Percentiles rank a stretch among this genome's conserved stretches.
Conservation (phyloP, 2,113 vertebrate species). For the Acanthisitta chloris region DNA sequence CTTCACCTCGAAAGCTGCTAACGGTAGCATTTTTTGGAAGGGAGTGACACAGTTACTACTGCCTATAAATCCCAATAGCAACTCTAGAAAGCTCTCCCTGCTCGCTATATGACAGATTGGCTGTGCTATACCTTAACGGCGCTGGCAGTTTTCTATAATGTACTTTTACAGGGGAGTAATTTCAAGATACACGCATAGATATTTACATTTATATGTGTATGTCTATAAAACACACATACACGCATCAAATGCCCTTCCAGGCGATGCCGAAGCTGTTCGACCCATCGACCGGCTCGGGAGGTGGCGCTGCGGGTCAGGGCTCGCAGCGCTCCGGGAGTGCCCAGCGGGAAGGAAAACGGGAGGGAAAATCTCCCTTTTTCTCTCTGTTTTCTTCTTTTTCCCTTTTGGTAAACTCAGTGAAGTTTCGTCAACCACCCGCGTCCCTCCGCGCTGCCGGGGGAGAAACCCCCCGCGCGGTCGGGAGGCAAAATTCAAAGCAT, state of each 20-base stretch:
- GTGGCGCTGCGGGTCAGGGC: neutral
- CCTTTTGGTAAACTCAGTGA: neutral
- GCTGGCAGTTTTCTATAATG: neutral
- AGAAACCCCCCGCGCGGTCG: neutral
- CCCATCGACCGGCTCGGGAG: neutral
- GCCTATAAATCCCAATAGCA: neutral
- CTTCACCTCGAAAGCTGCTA: neutral
- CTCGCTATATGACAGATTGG: fast-evolving
- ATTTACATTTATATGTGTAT: fast-evolving
- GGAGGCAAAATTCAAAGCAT: neutral
- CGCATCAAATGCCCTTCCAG: too few relatives aligned
- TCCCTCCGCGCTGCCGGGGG: neutral
- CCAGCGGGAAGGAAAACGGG: fast-evolving
- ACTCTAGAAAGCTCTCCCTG: neutral
- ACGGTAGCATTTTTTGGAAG: neutral
- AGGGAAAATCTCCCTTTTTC: fast-evolving
- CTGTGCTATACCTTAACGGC: fast-evolving
- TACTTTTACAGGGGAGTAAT: neutral
- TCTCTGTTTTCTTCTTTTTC: too few relatives aligned
- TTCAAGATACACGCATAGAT: fast-evolving
- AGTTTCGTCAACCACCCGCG: neutral
- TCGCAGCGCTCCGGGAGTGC: neutral
- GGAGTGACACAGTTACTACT: neutral
- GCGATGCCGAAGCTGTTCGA: fast-evolving
- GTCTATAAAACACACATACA: too few relatives aligned